Evolutionary conservation across 2,888 invertebrate genomes (phyloP).

Genomic region (Drosophila stalkeri): DNA sequence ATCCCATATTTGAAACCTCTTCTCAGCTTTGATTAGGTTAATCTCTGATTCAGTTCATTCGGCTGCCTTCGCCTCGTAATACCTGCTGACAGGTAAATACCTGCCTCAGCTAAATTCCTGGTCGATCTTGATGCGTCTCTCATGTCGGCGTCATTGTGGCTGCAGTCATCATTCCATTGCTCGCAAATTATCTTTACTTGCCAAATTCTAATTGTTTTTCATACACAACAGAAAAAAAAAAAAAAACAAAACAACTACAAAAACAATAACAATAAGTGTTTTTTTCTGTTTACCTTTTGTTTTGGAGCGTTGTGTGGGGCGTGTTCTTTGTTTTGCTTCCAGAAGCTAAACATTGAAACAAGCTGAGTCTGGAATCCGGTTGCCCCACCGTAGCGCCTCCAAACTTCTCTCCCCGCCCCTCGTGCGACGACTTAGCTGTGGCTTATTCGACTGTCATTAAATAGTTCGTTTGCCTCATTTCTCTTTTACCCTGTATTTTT

Average conservation of each 20-base stretch:
- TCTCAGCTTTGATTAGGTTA: background rate
- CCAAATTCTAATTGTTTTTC: conserved; percentile 75
- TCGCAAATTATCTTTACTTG: conserved; percentile 78
- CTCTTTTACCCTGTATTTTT: conserved; percentile 20
- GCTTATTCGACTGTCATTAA: conserved; percentile 40
- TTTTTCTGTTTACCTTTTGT: conserved; percentile 1
- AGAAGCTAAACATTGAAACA: conserved; percentile 6
- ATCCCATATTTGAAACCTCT: background rate
- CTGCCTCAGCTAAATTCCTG: background rate
- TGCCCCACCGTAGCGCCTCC: background rate
- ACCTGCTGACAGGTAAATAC: background rate
- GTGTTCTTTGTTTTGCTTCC: conserved; percentile 1
- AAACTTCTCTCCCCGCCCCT: background rate
- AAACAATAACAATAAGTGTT: conserved; percentile 11
- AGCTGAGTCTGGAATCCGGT: conserved; percentile 9
- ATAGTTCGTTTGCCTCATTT: conserved; percentile 48
- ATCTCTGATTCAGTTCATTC: background rate
- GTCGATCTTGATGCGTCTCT: background rate
- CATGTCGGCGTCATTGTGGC: conserved; percentile 24
- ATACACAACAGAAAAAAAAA: conserved; percentile 37
- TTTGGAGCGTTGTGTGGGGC: conserved; percentile 3
- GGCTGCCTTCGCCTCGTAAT: background rate
- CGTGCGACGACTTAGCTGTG: background rate
- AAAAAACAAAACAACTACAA: no score
- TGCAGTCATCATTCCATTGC: conserved; percentile 59